Conservation (phyloP, 1,140 invertebrate species). For the Ceratoteleas bidentatus region DNA sequence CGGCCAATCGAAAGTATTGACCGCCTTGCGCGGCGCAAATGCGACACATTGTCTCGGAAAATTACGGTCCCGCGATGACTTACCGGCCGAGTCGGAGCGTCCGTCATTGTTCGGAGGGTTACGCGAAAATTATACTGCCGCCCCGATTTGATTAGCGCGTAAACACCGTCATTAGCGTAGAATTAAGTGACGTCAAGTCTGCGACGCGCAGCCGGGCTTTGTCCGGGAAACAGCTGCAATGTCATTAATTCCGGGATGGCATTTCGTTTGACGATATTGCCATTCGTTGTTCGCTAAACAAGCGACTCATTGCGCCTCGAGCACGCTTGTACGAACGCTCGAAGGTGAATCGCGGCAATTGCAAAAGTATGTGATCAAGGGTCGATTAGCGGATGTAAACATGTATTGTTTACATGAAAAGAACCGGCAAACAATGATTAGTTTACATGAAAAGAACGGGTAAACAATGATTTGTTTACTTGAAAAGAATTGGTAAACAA, state of each 20-base stretch:
- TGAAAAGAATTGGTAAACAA: no score
- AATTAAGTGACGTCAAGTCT: slow-evolving; percentile 45
- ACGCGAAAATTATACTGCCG: slow-evolving; percentile 47
- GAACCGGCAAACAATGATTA: no score
- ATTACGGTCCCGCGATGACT: slow-evolving; percentile 32
- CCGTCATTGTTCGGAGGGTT: slow-evolving; percentile 19
- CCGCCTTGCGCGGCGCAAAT: slow-evolving; percentile 16
- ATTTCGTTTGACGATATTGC: slow-evolving; percentile 37
- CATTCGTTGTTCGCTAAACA: slow-evolving; percentile 30
- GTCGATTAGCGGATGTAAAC: no score
- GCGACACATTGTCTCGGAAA: slow-evolving; percentile 19
- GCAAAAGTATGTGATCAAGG: no score
- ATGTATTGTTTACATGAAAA: no score
- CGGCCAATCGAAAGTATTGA: slow-evolving; percentile 33
- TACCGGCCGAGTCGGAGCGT: slow-evolving; percentile 12
- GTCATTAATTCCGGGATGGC: slow-evolving; percentile 52
- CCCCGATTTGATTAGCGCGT: slow-evolving; percentile 46
- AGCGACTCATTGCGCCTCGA: no score
- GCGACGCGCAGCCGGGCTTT: slow-evolving; percentile 42
- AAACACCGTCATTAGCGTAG: slow-evolving; percentile 61
- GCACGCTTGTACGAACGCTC: no score
- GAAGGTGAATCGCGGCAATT: no score
- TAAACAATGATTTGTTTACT: no score
- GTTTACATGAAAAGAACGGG: no score
- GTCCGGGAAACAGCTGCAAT: slow-evolving; percentile 42